Evolutionary conservation across 2,888 invertebrate species (phyloP).

Genomic region (Torymus tubicola): DNA sequence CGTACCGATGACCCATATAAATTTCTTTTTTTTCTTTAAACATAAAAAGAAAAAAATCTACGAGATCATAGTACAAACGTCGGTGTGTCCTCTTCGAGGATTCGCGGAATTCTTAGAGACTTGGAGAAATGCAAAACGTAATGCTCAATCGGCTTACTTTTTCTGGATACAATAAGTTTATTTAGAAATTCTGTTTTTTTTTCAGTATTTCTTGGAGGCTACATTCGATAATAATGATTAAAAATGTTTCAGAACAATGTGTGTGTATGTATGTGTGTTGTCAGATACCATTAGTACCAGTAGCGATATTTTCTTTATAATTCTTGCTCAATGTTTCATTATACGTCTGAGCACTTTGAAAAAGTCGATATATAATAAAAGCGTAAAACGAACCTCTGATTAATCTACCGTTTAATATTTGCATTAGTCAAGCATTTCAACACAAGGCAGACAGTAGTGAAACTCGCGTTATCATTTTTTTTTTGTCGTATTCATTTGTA

Average conservation of each 20-base stretch:
- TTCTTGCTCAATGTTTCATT: conserved; percentile 27
- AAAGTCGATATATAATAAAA: conserved; percentile 39
- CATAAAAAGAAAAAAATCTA: conserved; percentile 28
- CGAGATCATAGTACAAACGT: conserved; percentile 49
- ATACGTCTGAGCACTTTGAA: conserved; percentile 36
- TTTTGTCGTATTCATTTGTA: conserved; percentile 49
- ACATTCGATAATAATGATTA: conserved; percentile 49
- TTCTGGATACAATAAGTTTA: conserved; percentile 25
- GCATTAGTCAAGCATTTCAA: conserved; percentile 50
- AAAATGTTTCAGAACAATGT: conserved; percentile 45
- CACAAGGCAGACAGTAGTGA: conserved; percentile 52
- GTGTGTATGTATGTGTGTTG: neutral
- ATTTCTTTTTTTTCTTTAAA: neutral
- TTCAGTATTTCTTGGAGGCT: conserved; percentile 43
- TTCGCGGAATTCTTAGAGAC: conserved; percentile 13
- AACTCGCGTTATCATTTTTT: conserved; percentile 40
- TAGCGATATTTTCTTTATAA: conserved; percentile 47
- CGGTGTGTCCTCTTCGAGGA: conserved; percentile 12
- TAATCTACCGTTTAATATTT: conserved; percentile 36
- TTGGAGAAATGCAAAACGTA: conserved; percentile 48
- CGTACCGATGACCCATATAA: conserved; percentile 12
- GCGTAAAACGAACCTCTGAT: conserved; percentile 44
- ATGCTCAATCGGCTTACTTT: conserved; percentile 32
- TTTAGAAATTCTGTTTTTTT: conserved; percentile 28
- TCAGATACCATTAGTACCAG: conserved; percentile 56